Base-by-base conservation (phyloP, 2,113 vertebrate species). In the Mola mola region DNA sequence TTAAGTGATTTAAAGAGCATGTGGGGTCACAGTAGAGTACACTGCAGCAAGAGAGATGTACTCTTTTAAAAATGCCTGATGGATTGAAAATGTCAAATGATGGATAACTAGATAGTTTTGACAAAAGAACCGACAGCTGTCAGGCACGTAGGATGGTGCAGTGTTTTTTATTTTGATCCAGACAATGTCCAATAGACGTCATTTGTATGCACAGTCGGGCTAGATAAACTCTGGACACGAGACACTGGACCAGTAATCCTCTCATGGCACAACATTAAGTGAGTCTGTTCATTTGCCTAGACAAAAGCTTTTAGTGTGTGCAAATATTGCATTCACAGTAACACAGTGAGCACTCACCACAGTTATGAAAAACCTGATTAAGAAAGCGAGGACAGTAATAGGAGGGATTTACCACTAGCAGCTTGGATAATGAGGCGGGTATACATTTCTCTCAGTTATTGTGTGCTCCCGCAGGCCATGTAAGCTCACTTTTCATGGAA, bases 361-460 rank as follows among this genome's bases (percentile, higher is more conserved):
- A 38, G 64, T 81, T 75, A 47, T 78, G 74, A 81, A 73, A 79
- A 83, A 78, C 52, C 70, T 79, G 80, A 83, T 83, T 83, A 83
- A 50, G 68, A 70, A 65, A 67, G 43, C 8, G 3, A 47, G 66
- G 66, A 58, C 63, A 51, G 60, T 86, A 75, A 83, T 43, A 51
- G 69, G 56, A 58, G n/a, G 78, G 81, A 81, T 87, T 86, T 81
- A 75, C 71, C 41, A 50, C 48, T 22, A 24, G 69, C 72, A 40
- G 73, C 29, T 65, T 6, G 31, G 77, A 81, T 85, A 81, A 86
- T 79, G 75, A 85, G 74, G 57, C 36, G 7, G 15, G 38, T 73
- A 34, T 52, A 66, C 57, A 64, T 77, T 60, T 58, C 41, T 66
- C 33, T 66, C 55, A 25, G 49, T 56, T 73, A 56, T 78, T 85